Base-by-base conservation (phyloP, 2,888 invertebrate species). In the Tiliacea citrago region DNA sequence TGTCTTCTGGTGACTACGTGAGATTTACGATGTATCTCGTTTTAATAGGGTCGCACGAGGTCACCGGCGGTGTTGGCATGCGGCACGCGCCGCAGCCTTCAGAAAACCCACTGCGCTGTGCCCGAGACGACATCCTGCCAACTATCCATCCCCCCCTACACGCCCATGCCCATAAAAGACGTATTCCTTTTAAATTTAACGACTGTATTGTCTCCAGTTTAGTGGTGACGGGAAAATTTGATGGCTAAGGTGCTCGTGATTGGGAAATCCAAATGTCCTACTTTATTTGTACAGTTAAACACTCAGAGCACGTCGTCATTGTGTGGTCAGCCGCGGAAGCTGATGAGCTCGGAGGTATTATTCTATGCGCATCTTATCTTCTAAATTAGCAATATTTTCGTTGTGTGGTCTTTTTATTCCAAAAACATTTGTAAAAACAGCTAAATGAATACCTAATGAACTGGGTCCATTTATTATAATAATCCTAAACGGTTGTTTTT, bases 1-100 rank as follows among this genome's bases (percentile, higher is more conserved):
- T 89, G 92, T 90, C 88, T 88, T 90, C 88, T 88, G 90, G 84
- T 91, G 91, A 93, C 96, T 96, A 95, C 93, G 92, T 85, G 89
- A 87, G 90, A 88, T 90, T 85, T 90, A 79, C 92, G 92, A 88
- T 88, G 94, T 93, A 91, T 94, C 93, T 94, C 91, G 95, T 96
- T 94, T 96, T 96, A 96, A 96, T 96, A 96, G 95, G 96, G 94
- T 94, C 92, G 93, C 77, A 84, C 95, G 95, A 96, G 96, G 96
- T 95, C 95, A 92, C 75, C 66, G 79, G 89, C 91, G 86, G 91
- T 90, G 95, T 96, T 96, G 95, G 96, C 96, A 96, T 96, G 96
- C 96, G 96, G 94, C 96, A 91, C 96, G 95, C 94, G 94, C 92
- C 95, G 91, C 95, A 96, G 96, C 96, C 96, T 96, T 96, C 96